Base-by-base conservation (phyloP, 2,797 vertebrate genomes). In the Champsocephalus esox region DNA sequence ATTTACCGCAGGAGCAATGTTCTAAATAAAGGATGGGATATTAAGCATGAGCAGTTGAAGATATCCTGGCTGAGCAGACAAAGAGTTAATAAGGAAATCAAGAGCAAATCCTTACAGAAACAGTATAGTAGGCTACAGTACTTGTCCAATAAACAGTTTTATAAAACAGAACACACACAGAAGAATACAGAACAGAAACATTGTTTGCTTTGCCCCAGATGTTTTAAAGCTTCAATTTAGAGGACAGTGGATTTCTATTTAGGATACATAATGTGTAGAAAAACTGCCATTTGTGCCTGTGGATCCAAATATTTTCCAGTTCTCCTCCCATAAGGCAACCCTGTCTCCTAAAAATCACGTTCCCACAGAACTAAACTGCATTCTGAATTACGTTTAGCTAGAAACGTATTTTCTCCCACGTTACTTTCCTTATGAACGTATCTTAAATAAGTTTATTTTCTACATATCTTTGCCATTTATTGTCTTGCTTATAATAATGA, bases 251-350 rank as follows among this genome's bases (percentile, higher is more conserved):
- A 38, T 65, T 60, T 43, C 66, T 50, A 44, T 7, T 60, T 51
- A 60, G 60, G 10, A 46, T 34, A 24, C 12, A 28, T 38, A n/a
- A 6, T 46, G 1, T 2, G 41, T 4, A 70, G n/a, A 64, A 51
- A 71, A 67, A 68, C 1, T 28, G 38, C n/a, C n/a, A 58, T 41
- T 43, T 4, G 44, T 38, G 34, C n/a, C 3, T 73, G 12, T 41
- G n/a, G 24, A n/a, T 66, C 46, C 19, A 68, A 63, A 19, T 58
- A 14, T 51, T 66, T 50, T 54, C 4, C 11, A 19, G 14, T 56
- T 71, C 28, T 59, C 6, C 21, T 61, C 19, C 38, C 70, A 41
- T 28, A 28, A 24, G 24, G 24, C 24, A 24, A 24, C 24, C 24
- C 24, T 24, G 24, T 24, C 24, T 24, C 24, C 24, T 24, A 24